Evolutionary conservation across 2,113 vertebrate species (phyloP), one percentile per base, ranked within the genome.

Genomic region (Clarias macrocephalus): DNA sequence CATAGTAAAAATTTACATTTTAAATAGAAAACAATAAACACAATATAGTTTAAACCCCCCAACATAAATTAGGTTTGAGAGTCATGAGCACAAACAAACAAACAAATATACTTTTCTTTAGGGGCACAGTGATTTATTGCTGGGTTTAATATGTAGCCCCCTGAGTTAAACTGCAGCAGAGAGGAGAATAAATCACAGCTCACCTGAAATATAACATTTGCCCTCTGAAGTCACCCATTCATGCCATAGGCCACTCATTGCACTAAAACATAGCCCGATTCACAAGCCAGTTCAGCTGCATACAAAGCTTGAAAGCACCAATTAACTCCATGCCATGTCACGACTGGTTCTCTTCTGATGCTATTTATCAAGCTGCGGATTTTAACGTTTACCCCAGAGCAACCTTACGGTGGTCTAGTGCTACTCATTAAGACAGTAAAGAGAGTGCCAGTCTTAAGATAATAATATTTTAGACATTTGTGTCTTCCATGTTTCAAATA

Each of bases 181-280:
- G 87, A 84, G 87, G 88, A 87, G 90, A 92, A 94, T 94, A 94
- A 94, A 95, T 95, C 94, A 94, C 89, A 83, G 85, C 86, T 73
- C 19, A 76, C 92, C 92, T 93, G 84, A 89, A 91, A 91, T 89
- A 89, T 89, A 93, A 92, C 88, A 87, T 88, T 91, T 93, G 90
- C 86, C 90, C 90, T 89, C 89, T 76, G 66, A 91, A 91, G 93
- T 94, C 87, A 86, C 73, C 85, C 89, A 88, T 87, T 60, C 87
- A 84, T 84, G 89, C 88, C 89, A 89, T 15, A 37, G 85, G 90
- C 82, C 88, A 88, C 73, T 88, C 73, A 54, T 72, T 80, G 88
- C 85, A 90, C 91, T 94, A 92, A 92, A 93, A 94, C 92, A 89
- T 72, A 88, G 70, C 33, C 79, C 54, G 79, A 87, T 73, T 82